Base-by-base conservation (phyloP, 2,797 vertebrate species). In the Anabacerthia variegaticeps region DNA sequence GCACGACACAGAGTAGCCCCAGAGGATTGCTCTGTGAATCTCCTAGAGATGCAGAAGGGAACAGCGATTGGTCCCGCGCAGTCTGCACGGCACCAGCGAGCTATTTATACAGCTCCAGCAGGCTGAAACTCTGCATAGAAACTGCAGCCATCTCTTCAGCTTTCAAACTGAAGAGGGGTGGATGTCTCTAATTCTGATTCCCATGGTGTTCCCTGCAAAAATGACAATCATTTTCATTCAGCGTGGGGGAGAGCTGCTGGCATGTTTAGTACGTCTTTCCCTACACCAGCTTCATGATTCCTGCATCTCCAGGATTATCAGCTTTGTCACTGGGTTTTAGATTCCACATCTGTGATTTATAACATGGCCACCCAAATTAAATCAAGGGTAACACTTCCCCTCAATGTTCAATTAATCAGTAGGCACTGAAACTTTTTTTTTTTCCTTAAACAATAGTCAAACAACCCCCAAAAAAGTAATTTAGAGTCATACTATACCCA, bases 141-240 rank as follows among this genome's bases (percentile, higher is more conserved):
- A 82, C 83, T 77, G 85, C 89, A 96, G 85, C 71, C 93, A 92
- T 78, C 68, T 74, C 87, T 77, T 69, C 72, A 97, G 92, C 72
- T 94, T 78, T 91, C 80, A 82, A 89, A 44, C 44, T 68, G 83
- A 92, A 74, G 52, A 76, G 88, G 69, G 71, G 52, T 92, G 77
- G 74, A 74, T 95, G 90, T 52, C 92, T 95, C 93, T 66, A 75
- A 81, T 85, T 81, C 96, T 62, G 84, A 95, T 87, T 90, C 83
- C 58, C 56, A n/a, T 54, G 88, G 92, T 85, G 94, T 85, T 96
- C 95, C 88, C 90, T 80, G 75, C 58, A 87, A 90, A 97, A 92
- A 94, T 61, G 88, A 91, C 96, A 88, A 96, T 92, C 90, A 77
- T 79, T 85, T 81, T 76, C 69, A 85, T 89, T 90, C 74, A 89